These are phyloP conservation scores for Schizaphis graminum DNA, from an alignment of 2,888 invertebrate species.

Conservation along the genomic window DNA sequence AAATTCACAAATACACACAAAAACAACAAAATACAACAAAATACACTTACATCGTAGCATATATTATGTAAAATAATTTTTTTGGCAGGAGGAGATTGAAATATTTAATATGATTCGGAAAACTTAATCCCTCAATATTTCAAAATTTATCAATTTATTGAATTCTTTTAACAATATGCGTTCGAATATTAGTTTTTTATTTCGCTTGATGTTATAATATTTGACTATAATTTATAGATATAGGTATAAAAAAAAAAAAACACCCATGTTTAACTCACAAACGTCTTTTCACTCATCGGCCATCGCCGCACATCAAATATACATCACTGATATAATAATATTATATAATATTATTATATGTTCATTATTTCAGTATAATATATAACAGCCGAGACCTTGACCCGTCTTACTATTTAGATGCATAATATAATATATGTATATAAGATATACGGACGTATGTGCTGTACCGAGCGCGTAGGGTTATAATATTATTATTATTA, in stretches of 20 bases:
- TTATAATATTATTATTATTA: constrained; percentile 34
- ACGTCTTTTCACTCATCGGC: background rate
- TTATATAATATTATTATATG: background rate
- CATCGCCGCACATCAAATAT: background rate
- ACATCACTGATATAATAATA: background rate
- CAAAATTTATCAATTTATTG: background rate
- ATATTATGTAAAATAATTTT: background rate
- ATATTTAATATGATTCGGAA: background rate
- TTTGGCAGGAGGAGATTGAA: background rate
- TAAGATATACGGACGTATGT: constrained; percentile 1
- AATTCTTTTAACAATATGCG: background rate
- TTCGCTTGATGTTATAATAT: background rate
- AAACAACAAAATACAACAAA: background rate
- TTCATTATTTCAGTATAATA: background rate
- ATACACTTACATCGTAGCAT: background rate
- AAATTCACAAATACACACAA: background rate
- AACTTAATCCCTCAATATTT: background rate
- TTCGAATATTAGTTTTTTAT: background rate
- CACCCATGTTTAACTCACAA: background rate
- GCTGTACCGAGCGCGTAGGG: constrained; percentile 19
- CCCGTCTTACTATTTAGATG: background rate
- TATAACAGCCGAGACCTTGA: background rate
- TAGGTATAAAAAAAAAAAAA: background rate
- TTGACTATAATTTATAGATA: background rate
- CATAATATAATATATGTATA: background rate